These are phyloP conservation scores for Heteromormyrus szaboi DNA, from an alignment of 2,797 vertebrate genomes.

Conservation along the genomic window DNA sequence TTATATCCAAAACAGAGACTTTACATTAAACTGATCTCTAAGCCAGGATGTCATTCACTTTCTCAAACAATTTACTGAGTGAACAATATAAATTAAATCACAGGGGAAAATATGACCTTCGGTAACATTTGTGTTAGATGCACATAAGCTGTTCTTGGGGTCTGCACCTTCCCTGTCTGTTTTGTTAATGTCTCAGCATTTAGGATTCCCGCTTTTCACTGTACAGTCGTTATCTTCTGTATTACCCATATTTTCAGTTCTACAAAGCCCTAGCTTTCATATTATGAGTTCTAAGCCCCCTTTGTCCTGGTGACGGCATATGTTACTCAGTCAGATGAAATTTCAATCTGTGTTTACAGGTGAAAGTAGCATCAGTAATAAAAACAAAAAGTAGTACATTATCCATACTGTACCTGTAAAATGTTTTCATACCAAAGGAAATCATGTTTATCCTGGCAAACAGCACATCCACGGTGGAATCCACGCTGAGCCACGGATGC, in stretches of 20 bases:
- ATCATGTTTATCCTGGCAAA: background rate
- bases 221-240: background rate
- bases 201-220: background rate
- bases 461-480: background rate
- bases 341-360: background rate
- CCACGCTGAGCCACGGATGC: background rate
- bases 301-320: background rate
- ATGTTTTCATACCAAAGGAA: background rate
- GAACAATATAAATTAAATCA: background rate
- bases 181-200: slow-evolving; percentile 28
- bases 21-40: background rate
- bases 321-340: background rate
- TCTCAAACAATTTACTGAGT: background rate
- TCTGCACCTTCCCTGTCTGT: slow-evolving; percentile 22
- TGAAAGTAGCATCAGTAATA: background rate
- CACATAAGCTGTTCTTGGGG: slow-evolving; percentile 11
- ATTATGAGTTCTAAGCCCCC: background rate
- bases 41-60: background rate
- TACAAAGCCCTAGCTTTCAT: background rate
- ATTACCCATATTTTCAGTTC: background rate
- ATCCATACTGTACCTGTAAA: background rate
- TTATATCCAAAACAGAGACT: background rate
- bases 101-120: background rate
- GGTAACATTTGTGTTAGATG: background rate
- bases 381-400: background rate